Conservation (phyloP, 2,113 vertebrate species). For the Ceyx melanurus region DNA sequence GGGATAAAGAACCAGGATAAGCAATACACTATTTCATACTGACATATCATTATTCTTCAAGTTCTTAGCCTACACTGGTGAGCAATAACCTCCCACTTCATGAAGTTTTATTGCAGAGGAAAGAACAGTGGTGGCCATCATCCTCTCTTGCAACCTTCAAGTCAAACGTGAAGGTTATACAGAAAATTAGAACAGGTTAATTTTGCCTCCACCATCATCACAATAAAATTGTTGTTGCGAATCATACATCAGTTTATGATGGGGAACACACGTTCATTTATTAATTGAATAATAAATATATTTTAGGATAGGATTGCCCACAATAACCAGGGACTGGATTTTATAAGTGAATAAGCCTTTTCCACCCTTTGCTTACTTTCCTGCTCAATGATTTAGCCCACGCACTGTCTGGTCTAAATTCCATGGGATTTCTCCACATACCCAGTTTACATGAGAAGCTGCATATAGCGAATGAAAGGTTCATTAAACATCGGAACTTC, state of each 20-base stretch:
- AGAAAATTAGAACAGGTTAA: neutral
- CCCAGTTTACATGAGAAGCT: neutral
- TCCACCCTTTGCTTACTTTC: neutral
- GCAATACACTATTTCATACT: neutral
- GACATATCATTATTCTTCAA: neutral
- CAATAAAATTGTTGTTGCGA: neutral
- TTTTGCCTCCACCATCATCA: neutral
- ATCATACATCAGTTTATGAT: neutral
- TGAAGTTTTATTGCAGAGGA: neutral
- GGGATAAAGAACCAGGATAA: neutral
- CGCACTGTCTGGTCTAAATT: neutral
- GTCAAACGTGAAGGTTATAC: neutral
- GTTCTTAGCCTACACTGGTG: neutral
- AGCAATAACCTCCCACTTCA: neutral
- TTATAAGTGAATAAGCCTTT: neutral
- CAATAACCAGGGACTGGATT: neutral
- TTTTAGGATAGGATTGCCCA: neutral
- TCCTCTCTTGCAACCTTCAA: neutral
- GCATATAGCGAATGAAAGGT: constrained; percentile 1
- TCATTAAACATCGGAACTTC: constrained; percentile 45
- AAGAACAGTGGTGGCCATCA: neutral
- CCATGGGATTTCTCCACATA: neutral
- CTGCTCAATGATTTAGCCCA: neutral
- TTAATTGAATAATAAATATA: neutral
- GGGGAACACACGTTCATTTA: neutral